Evolutionary conservation across 2,797 vertebrate genomes (phyloP).

Genomic region (Rhabdomys pumilio): DNA sequence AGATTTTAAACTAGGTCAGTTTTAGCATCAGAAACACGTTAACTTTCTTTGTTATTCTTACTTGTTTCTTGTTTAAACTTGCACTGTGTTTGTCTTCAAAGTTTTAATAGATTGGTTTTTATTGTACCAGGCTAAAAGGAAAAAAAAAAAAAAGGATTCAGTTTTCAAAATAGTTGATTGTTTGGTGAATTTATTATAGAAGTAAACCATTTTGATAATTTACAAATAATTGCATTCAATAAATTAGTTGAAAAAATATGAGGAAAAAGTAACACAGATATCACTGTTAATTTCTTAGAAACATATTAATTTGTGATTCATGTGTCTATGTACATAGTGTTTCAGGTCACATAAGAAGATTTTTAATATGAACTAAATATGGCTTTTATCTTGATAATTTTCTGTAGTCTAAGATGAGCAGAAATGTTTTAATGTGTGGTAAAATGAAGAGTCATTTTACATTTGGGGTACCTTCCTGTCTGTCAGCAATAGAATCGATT

Average conservation of each 20-base stretch:
- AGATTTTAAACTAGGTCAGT: slow-evolving; percentile 30
- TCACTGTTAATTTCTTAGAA: neutral
- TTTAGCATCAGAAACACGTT: slow-evolving; percentile 49
- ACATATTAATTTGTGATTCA: neutral
- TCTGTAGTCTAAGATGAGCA: neutral
- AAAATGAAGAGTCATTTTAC: neutral
- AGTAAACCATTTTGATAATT: slow-evolving; percentile 6
- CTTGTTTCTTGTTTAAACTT: neutral
- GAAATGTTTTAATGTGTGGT: neutral
- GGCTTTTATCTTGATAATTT: slow-evolving; percentile 24
- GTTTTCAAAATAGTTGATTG: slow-evolving; percentile 19
- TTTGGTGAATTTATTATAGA: slow-evolving; percentile 28
- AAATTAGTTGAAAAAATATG: neutral
- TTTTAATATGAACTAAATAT: neutral
- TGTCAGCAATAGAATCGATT: neutral
- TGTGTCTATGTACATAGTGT: neutral
- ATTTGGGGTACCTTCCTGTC: neutral
- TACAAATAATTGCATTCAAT: neutral
- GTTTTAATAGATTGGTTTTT: slow-evolving; percentile 27
- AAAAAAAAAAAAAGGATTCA: neutral
- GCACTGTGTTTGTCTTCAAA: neutral
- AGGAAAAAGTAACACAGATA: neutral
- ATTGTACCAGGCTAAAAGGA: slow-evolving; percentile 5
- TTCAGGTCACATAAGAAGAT: slow-evolving; percentile 1
- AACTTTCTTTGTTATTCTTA: slow-evolving; percentile 4